phyloP scores from a whole-genome alignment of 2,113 vertebrate genomes.

The Colaptes auratus region DNA sequence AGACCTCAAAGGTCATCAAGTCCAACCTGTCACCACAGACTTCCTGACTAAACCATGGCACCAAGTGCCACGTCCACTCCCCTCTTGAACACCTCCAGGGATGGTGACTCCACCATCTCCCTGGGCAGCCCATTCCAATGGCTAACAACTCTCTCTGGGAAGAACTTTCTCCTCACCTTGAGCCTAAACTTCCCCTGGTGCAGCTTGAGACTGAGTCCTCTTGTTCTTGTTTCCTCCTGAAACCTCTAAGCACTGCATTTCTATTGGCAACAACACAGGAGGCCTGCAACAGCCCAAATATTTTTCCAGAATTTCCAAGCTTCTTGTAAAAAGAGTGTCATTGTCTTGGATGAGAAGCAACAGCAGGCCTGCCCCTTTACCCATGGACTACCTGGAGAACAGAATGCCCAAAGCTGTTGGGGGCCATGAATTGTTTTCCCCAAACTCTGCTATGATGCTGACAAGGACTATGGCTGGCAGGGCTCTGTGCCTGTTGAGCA shows the following conservation, averaged over 20 bases:
- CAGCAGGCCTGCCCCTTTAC: neutral
- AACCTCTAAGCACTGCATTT: neutral
- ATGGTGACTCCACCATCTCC: no score
- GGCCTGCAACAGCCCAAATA: neutral
- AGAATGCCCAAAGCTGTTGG: neutral
- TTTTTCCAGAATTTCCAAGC: neutral
- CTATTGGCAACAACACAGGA: neutral
- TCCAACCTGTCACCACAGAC: no score
- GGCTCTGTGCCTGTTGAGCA: accelerated
- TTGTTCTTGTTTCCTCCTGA: neutral
- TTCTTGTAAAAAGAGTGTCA: neutral
- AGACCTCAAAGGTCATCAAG: no score
- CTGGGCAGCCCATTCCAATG: no score
- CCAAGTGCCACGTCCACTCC: no score
- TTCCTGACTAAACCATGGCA: no score
- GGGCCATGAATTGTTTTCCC: neutral
- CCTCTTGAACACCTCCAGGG: no score
- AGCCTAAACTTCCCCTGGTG: no score
- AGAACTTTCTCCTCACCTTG: no score
- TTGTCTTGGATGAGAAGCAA: neutral
- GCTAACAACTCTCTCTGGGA: no score
- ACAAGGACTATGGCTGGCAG: neutral
- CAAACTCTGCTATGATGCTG: neutral
- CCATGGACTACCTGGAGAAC: neutral
- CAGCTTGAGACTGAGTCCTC: no score